Base-by-base conservation (phyloP, 2,797 vertebrate species). In the Siniperca scherzeri region DNA sequence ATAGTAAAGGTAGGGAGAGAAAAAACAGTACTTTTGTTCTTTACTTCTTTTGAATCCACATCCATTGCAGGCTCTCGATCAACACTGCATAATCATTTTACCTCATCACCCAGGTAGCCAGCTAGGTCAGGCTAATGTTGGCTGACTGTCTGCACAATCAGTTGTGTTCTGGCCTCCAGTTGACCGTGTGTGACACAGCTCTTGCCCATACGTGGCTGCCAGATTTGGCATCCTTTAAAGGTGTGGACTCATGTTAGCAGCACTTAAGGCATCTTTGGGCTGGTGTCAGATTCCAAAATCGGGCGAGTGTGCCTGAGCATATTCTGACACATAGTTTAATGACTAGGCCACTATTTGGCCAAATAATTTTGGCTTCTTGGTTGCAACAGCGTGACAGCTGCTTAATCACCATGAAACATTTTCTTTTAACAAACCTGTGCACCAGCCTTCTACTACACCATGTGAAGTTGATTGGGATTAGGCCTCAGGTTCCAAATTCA, bases 241-340 rank as follows among this genome's bases (percentile, higher is more conserved):
- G 13, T 8, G 21, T 38, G 14, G 59, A 27, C 13, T 66, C 14
- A 4, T 22, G 33, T 72, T 57, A 40, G 46, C 36, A 25, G 66
- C 27, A 22, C 22, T 70, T 36, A 44, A 10, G 12, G 44, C 70
- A 61, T 74, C 17, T 50, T 44, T 30, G 53, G 52, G 27, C 1
- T 13, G 52, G n/a, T 61, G 55, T 48, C 27, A 61, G 56, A 46
- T 67, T 62, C 4, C 19, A 42, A 66, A 74, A 64, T 38, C 14
- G 14, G 61, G 25, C 62, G 50, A 16, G 22, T 22, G 19, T 59
- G 42, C 55, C 61, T 61, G 38, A 19, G 55, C 33, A 17, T 55
- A 46, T 65, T 78, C 19, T 57, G 38, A 66, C 48, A 52, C 65
- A 57, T 50, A 50, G n/a, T 66, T 48, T 50, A 50, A 8, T 50